Evolutionary conservation across 1,140 invertebrate species (phyloP), one percentile per base, ranked within the genome.

Genomic region (Thrips palmi): DNA sequence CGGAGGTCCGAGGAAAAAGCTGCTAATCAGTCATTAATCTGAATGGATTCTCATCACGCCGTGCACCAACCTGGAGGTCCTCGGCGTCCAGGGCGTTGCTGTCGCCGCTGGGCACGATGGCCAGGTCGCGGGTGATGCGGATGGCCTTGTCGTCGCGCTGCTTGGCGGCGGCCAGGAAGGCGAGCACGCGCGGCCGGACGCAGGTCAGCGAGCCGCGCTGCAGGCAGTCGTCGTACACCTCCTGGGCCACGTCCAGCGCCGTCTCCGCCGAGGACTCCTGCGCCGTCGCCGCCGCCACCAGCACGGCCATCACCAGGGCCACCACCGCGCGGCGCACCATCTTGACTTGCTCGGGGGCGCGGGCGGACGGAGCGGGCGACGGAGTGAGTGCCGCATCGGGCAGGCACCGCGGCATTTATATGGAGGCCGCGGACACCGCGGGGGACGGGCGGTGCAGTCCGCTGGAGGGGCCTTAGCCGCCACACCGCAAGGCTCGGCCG

Each of bases 141-240:
- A 84, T 70, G n/a, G n/a, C n/a, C n/a, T n/a, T n/a, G 47, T 70
- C 68, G 22, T 76, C 68, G 45, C 75, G 63, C 41, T 71, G 64
- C 18, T 65, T 56, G 3, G 72, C 74, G 17, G 65, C 57, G 42
- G 67, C 73, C 27, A 82, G 63, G 65, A 78, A 83, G 31, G 68
- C 59, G 41, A 82, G 52, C 11, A 80, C 66, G 54, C 77, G 79
- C 7, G 79, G 79, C 47, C 78, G 76, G 25, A 75, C 72, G 56
- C 80, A 84, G 35, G 60, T 57, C 24, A 63, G 37, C 43, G 68
- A 71, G 47, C 71, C 67, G 45, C 70, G 63, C 47, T 66, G 65
- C 10, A 75, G 49, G 48, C 74, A 77, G 53, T 64, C 60, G 24
- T 63, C 53, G 49, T 74, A 76, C 49, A 74, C 67, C 45, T 71